These are phyloP conservation scores for Saiga tatarica DNA, from an alignment of 2,113 vertebrate species.

Conservation along the genomic window DNA sequence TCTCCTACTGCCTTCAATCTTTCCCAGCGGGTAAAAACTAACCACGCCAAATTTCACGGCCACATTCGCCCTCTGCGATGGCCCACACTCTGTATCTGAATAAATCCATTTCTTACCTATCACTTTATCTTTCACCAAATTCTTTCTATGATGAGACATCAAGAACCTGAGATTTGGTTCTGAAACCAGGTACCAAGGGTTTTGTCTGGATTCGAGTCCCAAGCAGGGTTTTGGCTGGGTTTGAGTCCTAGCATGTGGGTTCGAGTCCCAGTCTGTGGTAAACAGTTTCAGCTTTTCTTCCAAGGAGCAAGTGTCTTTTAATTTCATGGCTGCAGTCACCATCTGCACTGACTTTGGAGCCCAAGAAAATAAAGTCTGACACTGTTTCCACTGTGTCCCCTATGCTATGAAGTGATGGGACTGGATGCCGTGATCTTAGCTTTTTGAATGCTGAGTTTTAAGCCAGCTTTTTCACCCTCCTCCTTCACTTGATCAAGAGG, in stretches of 20 bases:
- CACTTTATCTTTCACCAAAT: neutral
- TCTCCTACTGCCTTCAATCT: neutral
- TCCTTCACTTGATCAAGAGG: neutral
- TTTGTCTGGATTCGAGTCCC: neutral
- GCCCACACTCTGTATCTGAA: neutral
- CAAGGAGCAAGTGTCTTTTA: neutral
- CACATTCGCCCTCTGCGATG: fast-evolving
- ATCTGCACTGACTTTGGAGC: neutral
- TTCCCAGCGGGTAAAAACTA: neutral
- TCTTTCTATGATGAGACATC: neutral
- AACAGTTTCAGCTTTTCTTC: neutral
- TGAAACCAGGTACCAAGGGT: neutral
- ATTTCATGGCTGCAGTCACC: neutral
- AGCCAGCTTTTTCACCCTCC: neutral
- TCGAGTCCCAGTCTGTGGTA: neutral
- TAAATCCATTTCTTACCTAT: neutral
- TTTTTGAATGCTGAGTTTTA: neutral
- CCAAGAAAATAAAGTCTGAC: neutral
- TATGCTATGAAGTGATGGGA: neutral
- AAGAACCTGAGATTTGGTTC: neutral
- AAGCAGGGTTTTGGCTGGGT: neutral
- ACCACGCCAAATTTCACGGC: neutral
- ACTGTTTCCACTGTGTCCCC: neutral
- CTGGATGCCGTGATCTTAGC: neutral
- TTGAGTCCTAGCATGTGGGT: neutral